These are phyloP conservation scores for Clivina fossor DNA, from an alignment of 2,888 invertebrate species.

Conservation along the genomic window DNA sequence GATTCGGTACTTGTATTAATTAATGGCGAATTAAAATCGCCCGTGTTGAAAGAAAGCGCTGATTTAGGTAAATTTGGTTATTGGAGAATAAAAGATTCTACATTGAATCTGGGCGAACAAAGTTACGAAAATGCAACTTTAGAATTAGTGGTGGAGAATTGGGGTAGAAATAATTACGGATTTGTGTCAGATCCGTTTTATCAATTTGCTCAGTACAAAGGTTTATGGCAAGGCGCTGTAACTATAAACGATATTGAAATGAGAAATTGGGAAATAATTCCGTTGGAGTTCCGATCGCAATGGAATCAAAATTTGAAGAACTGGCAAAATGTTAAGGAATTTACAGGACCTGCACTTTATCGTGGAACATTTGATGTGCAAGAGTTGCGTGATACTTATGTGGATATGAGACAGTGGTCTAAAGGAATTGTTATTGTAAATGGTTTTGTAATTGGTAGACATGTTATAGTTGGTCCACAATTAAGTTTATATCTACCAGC, in stretches of 20 bases:
- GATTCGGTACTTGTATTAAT: constrained; percentile 58
- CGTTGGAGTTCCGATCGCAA: constrained; percentile 57
- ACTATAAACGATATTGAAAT: constrained; percentile 51
- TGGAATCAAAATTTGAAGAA: constrained; percentile 48
- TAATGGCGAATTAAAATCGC: constrained; percentile 50
- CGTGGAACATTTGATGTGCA: constrained; percentile 53
- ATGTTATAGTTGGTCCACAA: constrained; percentile 82
- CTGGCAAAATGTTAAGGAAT: constrained; percentile 41
- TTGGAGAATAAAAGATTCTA: constrained; percentile 49
- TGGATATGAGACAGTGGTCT: constrained; percentile 74
- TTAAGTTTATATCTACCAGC: constrained; percentile 79
- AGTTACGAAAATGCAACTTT: constrained; percentile 46
- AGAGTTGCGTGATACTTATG: constrained; percentile 67
- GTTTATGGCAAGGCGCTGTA: constrained; percentile 53
- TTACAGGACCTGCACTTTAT: constrained; percentile 58
- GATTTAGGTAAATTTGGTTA: constrained; percentile 52
- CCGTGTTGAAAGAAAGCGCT: constrained; percentile 41
- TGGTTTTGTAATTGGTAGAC: constrained; percentile 80
- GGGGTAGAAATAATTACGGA: constrained; percentile 72
- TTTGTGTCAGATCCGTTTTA: too few relatives aligned
- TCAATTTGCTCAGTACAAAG: constrained; percentile 52
- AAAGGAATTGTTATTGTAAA: constrained; percentile 83
- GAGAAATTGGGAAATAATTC: constrained; percentile 54
- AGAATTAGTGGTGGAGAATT: constrained; percentile 67
- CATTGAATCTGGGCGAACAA: constrained; percentile 43